Evolutionary conservation across 1,140 invertebrate genomes (phyloP).

Genomic region (Pogonomyrmex barbatus): DNA sequence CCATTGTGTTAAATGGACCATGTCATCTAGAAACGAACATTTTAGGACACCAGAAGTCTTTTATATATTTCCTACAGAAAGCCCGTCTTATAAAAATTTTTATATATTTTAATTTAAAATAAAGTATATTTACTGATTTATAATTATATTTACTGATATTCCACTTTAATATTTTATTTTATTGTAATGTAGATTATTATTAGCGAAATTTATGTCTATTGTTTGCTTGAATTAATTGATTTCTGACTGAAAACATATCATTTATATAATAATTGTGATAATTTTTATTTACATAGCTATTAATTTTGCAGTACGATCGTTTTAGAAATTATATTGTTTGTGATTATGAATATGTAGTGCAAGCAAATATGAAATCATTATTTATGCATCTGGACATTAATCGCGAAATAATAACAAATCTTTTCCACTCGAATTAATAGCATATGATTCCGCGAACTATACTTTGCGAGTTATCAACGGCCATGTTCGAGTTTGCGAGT

Average conservation of each 20-base stretch:
- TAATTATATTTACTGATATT: neutral
- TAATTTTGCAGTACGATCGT: neutral
- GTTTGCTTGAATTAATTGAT: neutral
- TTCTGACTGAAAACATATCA: neutral
- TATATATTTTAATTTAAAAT: neutral
- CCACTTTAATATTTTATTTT: neutral
- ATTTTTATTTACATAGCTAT: neutral
- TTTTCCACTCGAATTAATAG: slow-evolving; percentile 27
- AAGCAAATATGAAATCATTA: slow-evolving; percentile 3
- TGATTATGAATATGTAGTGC: neutral
- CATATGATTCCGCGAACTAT: slow-evolving; percentile 25
- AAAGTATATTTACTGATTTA: neutral
- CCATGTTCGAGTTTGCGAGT: slow-evolving; percentile 48
- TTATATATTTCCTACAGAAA: neutral
- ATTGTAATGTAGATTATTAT: neutral
- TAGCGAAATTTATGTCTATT: neutral
- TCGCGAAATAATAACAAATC: slow-evolving; percentile 31
- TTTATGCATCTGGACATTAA: slow-evolving; percentile 24
- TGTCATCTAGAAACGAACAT: slow-evolving; percentile 33
- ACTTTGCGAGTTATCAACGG: slow-evolving; percentile 43
- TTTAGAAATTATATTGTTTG: neutral
- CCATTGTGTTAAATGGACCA: slow-evolving; percentile 53
- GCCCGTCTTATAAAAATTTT: slow-evolving; percentile 1
- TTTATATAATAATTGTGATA: neutral
- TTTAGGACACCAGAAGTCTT: slow-evolving; percentile 13